Percentiles rank a stretch among this genome's conserved stretches.
Conservation (phyloP, 2,113 vertebrate species). For the Tinamus guttatus region DNA sequence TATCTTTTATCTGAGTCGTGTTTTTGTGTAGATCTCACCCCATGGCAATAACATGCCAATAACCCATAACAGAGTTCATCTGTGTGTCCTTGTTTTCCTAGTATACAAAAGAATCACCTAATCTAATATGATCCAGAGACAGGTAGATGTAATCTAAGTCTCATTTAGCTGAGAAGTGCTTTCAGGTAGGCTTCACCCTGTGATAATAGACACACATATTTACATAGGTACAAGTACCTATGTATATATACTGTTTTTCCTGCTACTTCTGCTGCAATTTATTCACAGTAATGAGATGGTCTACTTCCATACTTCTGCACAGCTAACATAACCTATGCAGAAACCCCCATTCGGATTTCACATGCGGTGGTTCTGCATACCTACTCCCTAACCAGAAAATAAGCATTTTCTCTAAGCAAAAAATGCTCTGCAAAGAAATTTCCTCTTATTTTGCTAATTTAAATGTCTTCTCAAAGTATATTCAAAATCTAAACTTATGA, state of each 20-base stretch:
- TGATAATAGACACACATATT: background rate
- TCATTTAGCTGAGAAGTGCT: background rate
- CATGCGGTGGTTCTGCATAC: accelerated
- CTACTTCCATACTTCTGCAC: background rate
- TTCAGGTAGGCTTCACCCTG: background rate
- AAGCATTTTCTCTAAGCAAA: background rate
- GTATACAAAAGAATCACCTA: background rate
- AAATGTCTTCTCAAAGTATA: background rate
- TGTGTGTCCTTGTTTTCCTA: background rate
- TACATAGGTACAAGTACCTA: background rate
- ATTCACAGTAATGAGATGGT: background rate
- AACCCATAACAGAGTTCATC: background rate
- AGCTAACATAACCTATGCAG: background rate
- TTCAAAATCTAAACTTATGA: background rate
- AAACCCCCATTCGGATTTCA: background rate
- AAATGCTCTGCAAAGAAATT: background rate
- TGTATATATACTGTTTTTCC: background rate
- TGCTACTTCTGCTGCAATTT: background rate
- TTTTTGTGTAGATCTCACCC: background rate
- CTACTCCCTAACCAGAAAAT: background rate
- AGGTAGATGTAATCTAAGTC: background rate
- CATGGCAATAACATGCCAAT: background rate
- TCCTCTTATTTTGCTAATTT: background rate
- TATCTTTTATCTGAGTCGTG: background rate
- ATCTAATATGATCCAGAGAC: background rate